Conservation (phyloP, 2,113 vertebrate species). For the Actenoides lindsayi region DNA sequence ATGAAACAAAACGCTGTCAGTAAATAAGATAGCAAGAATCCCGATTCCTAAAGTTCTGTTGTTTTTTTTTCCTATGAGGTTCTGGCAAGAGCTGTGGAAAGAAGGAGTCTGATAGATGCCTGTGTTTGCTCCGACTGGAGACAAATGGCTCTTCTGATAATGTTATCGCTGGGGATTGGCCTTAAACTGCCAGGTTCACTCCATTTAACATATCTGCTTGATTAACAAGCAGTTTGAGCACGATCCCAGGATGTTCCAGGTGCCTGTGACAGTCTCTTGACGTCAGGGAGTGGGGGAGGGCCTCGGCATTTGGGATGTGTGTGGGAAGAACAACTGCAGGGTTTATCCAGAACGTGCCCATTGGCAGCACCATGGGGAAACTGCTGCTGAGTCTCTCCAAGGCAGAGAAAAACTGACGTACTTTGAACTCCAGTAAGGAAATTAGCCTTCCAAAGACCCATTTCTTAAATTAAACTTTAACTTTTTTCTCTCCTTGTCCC, state of each 20-base stretch:
- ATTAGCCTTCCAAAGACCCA: not conserved
- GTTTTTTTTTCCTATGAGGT: not conserved
- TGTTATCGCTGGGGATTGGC: slow-evolving; percentile 17
- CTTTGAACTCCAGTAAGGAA: not conserved
- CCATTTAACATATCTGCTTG: slow-evolving; percentile 14
- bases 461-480: not conserved
- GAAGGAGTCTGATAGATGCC: not conserved
- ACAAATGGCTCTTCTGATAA: slow-evolving; percentile 41
- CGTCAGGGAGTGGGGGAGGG: not conserved
- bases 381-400: not conserved
- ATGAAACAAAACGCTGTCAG: not conserved
- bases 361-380: not conserved
- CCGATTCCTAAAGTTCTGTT: not conserved
- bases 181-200: slow-evolving; percentile 34
- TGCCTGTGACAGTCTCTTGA: slow-evolving; percentile 14
- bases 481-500: not conserved
- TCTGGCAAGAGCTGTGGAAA: slow-evolving; percentile 46
- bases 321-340: not conserved
- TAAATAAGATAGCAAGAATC: not conserved
- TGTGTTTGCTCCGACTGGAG: slow-evolving; percentile 5
- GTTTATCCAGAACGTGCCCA: not conserved
- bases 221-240: not conserved
- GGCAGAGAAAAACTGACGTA: not conserved
- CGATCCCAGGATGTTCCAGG: not conserved
- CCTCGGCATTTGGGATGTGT: not conserved